A percentile compares a stretch with the other conserved stretches of the same genome.
These are phyloP conservation scores for Buceros bicornis DNA, from an alignment of 2,797 vertebrate species.

Conservation along the genomic window DNA sequence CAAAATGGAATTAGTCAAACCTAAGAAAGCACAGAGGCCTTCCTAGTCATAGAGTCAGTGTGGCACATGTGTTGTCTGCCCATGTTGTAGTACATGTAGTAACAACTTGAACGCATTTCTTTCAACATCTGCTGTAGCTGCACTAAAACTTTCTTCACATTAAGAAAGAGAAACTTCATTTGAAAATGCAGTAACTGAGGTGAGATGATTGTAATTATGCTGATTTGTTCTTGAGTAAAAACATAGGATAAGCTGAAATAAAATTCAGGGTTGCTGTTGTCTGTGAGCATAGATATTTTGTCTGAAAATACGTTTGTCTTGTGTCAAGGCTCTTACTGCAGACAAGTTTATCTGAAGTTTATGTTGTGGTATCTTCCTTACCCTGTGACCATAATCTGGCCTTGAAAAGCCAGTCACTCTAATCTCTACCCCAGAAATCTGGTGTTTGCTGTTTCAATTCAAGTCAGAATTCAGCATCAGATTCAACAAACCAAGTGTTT, in stretches of 20 bases:
- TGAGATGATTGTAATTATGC: not conserved
- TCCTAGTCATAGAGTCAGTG: not conserved
- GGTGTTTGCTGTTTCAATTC: not conserved
- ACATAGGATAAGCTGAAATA: not conserved
- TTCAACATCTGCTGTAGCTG: not conserved
- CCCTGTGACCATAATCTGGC: not conserved
- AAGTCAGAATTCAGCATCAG: not conserved
- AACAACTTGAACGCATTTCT: not conserved
- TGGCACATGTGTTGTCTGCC: not conserved
- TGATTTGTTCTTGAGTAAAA: not conserved
- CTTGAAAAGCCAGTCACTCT: not conserved
- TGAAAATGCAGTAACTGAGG: not conserved
- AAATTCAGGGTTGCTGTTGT: not conserved
- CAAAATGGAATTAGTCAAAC: not conserved
- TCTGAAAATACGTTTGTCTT: not conserved
- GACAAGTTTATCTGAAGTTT: not conserved
- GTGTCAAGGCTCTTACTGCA: not conserved
- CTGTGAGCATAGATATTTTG: not conserved
- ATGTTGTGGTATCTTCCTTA: not conserved
- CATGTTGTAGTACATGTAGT: not conserved
- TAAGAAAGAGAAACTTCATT: not conserved
- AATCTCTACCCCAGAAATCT: not conserved
- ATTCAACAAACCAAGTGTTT: not conserved
- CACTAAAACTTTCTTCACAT: constrained; percentile 2
- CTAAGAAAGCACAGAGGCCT: not conserved